These are phyloP conservation scores for Oreortyx pictus DNA, from an alignment of 2,797 vertebrate species.

Conservation along the genomic window DNA sequence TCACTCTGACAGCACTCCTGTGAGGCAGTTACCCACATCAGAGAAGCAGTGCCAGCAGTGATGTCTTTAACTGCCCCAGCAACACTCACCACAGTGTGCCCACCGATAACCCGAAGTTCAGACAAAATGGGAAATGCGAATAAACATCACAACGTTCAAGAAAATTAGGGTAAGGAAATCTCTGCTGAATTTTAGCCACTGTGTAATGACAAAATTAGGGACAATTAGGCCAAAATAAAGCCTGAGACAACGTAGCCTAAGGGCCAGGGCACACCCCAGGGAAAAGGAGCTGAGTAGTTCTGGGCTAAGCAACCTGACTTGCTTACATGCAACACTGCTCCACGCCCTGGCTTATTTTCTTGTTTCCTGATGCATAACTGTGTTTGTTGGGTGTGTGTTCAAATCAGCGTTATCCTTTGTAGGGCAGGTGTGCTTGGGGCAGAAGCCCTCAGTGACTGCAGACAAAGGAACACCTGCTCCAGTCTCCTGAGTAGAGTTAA, in stretches of 20 bases:
- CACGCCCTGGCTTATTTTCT: not conserved
- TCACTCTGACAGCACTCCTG: not conserved
- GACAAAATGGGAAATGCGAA: accelerated
- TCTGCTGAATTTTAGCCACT: not conserved
- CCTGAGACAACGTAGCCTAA: not conserved
- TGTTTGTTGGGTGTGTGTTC: not conserved
- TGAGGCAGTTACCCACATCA: not conserved
- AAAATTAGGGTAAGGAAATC: not conserved
- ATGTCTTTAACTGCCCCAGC: not conserved
- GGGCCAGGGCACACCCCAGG: not conserved
- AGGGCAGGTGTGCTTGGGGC: not conserved
- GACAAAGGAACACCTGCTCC: not conserved
- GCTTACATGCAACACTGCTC: not conserved
- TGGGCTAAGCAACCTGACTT: not conserved
- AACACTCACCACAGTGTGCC: not conserved
- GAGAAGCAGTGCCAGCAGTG: not conserved
- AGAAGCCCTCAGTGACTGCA: not conserved
- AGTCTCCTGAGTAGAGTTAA: not conserved
- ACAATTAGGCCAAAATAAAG: not conserved
- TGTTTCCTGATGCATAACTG: not conserved
- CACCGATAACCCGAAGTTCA: not conserved
- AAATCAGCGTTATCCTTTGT: not conserved
- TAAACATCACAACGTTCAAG: not conserved
- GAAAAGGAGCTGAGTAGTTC: not conserved
- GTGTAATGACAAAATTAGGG: not conserved